Conservation (phyloP, 1,140 invertebrate genomes). For the Atta cephalotes region DNA sequence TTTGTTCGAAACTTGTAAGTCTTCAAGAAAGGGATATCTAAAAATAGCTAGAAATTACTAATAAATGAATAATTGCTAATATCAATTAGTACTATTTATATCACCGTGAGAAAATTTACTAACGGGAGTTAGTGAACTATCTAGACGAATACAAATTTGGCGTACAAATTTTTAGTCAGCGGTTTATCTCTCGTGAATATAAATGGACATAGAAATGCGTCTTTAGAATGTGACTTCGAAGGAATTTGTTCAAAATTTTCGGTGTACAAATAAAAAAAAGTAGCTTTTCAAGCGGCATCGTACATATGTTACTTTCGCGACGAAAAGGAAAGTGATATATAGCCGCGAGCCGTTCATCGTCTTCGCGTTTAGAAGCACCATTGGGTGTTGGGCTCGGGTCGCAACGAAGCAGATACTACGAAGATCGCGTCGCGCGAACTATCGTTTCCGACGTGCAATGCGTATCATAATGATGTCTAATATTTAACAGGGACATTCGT, state of each 20-base stretch:
- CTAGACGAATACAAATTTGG: slow-evolving; percentile 19
- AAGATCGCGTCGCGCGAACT: neutral
- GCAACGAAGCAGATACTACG: slow-evolving; percentile 4
- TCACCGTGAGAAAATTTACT: neutral
- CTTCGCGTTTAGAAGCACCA: slow-evolving; percentile 64
- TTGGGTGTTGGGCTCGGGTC: slow-evolving; percentile 47
- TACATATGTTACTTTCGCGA: neutral
- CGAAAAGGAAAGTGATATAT: neutral
- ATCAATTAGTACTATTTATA: slow-evolving; percentile 36
- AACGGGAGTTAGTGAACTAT: neutral
- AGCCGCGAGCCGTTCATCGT: slow-evolving; percentile 14
- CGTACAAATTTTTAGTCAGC: slow-evolving; percentile 48
- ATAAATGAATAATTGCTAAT: slow-evolving; percentile 25
- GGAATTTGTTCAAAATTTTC: slow-evolving; percentile 49
- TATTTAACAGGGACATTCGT: neutral
- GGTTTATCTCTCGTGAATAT: slow-evolving; percentile 41
- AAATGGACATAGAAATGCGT: slow-evolving; percentile 8
- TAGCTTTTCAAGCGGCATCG: neutral
- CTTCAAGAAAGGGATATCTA: neutral
- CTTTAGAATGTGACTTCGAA: slow-evolving; percentile 51
- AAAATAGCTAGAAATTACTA: slow-evolving; percentile 23
- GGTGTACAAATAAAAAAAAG: slow-evolving; percentile 59
- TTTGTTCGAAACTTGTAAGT: neutral
- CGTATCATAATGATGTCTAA: neutral
- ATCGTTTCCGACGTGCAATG: neutral